Percentiles rank a stretch among this genome's conserved stretches.
These are phyloP conservation scores for Anguilla japonica DNA, from an alignment of 2,113 vertebrate genomes.

Conservation along the genomic window DNA sequence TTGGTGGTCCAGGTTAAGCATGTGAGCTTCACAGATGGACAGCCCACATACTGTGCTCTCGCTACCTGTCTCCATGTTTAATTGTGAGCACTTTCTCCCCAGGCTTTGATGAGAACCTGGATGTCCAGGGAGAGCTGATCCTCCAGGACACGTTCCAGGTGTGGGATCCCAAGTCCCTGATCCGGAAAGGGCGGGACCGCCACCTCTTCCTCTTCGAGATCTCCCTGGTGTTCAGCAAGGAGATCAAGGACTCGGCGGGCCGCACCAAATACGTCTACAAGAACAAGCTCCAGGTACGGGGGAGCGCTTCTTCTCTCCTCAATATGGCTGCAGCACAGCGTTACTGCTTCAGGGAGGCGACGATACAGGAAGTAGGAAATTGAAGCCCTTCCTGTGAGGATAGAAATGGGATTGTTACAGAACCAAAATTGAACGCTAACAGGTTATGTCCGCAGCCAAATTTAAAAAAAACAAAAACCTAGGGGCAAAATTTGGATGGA, in stretches of 20 bases:
- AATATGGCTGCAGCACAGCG: neutral
- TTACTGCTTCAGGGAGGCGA: neutral
- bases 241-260: conserved; percentile 98
- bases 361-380: neutral
- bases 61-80: neutral
- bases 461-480: too few species aligned
- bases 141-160: conserved; percentile 98
- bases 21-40: neutral
- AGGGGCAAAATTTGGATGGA: neutral
- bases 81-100: neutral
- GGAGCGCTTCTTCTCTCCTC: neutral
- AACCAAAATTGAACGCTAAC: neutral
- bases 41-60: neutral
- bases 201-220: conserved; percentile 99
- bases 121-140: conserved; percentile 94
- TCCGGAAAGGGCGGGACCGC: conserved; percentile 93
- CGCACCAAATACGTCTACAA: conserved; percentile 98
- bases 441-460: neutral
- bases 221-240: conserved; percentile 98
- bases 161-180: conserved; percentile 98
- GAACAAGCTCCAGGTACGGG: conserved; percentile 90
- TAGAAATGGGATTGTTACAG: neutral
- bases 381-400: neutral
- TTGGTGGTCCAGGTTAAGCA: neutral
- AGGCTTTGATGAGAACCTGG: conserved; percentile 95